Base-by-base conservation (phyloP, 2,113 vertebrate species). In the Campylorhamphus procurvoides region DNA sequence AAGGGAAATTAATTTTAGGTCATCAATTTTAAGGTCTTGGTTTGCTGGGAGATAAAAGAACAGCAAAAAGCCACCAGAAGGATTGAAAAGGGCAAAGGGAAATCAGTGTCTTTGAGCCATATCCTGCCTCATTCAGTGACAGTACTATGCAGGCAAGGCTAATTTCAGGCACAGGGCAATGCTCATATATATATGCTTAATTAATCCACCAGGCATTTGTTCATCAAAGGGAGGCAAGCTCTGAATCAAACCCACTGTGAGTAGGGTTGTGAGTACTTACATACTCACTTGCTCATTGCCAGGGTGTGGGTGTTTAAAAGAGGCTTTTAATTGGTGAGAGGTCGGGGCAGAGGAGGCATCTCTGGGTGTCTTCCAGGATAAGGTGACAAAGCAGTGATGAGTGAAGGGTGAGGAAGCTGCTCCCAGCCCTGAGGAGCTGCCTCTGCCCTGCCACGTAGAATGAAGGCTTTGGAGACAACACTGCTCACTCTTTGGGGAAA, bases 41-140 rank as follows among this genome's bases (percentile, higher is more conserved):
- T 95, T 94, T 89, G 92, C 90, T 90, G 69, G 33, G 62, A 95
- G 89, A 92, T 73, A 95, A 89, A 90, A 96, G 55, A 95, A 84
- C 88, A 94, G 80, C 74, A 85, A 90, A 47, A 93, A 96, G 14
- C 58, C 68, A 93, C 56, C 75, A 93, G 56, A 94, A 28, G 62
- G 52, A 89, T 78, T 92, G 77, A 47, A 95, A 94, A 96, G 90
- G 72, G 88, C 91, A 93, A 88, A 55, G 55, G 78, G 62, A 93
- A 93, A 68, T 85, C 79, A 87, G 33, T 62, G 84, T 86, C 94
- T 94, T 28, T 90, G 73, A 93, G 77, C 84, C 49, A 86, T 23
- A 87, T 67, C 66, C 93, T 92, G 92, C 87, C 86, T 86, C 18
- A 42, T 52, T 79, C 64, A 84, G 82, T 87, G 82, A 92, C 29